phyloP scores from a whole-genome alignment of 2,888 invertebrate species.

The Erannis defoliaria region DNA sequence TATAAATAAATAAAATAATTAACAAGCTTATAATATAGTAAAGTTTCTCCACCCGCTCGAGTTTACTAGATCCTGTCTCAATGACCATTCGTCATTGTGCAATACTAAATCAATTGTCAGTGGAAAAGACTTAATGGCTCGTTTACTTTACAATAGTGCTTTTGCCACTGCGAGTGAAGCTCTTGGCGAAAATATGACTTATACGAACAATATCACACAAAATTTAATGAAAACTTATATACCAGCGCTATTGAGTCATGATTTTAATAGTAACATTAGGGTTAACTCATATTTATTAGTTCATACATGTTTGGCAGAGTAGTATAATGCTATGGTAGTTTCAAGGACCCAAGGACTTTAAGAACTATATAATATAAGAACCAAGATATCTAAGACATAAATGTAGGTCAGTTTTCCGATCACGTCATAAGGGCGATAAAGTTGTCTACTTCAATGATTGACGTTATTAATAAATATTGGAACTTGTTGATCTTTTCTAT shows the following conservation, averaged over 20 bases:
- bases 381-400: too few relatives aligned
- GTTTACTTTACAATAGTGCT: conserved; percentile 5
- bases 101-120: conserved; percentile 17
- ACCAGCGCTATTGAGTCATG: conserved; percentile 2
- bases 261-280: neutral
- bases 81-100: conserved; percentile 17
- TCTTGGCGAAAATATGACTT: conserved; percentile 9
- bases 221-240: too few relatives aligned
- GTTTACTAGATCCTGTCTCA: conserved; percentile 18
- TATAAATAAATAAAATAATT: conserved; percentile 8
- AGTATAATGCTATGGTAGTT: too few relatives aligned
- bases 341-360: neutral
- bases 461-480: neutral
- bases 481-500: neutral
- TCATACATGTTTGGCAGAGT: neutral
- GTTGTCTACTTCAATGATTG: neutral
- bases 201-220: conserved; percentile 7
- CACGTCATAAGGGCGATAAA: too few relatives aligned
- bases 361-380: too few relatives aligned
- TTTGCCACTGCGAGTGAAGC: neutral
- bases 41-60: conserved; percentile 18
- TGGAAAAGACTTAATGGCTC: conserved; percentile 4
- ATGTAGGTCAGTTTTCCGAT: too few relatives aligned
- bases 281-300: too few relatives aligned
- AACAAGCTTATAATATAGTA: conserved; percentile 5